A percentile compares a stretch with the other conserved stretches of the same genome.
Evolutionary conservation across 2,113 vertebrate species (phyloP).

Genomic region (Sclerurus mexicanus): DNA sequence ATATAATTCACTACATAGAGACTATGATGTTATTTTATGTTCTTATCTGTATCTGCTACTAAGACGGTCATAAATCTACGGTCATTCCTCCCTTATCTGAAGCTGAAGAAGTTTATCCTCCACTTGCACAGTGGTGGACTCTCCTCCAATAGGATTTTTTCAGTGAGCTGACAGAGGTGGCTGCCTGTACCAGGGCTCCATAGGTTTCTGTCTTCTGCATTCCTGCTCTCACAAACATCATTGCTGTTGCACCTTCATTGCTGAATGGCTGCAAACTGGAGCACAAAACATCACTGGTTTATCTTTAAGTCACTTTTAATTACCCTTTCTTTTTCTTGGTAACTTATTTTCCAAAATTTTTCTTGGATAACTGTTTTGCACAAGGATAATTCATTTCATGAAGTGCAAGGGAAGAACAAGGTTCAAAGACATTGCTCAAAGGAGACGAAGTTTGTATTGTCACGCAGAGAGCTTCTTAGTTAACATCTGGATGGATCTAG

Average conservation of each 20-base stretch:
- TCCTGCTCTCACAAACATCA: background rate
- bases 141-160: background rate
- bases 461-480: background rate
- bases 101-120: background rate
- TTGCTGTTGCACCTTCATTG: background rate
- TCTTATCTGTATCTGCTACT: background rate
- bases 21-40: background rate
- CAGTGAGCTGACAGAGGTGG: background rate
- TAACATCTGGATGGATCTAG: background rate
- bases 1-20: background rate
- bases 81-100: background rate
- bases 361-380: background rate
- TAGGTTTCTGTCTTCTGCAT: background rate
- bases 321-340: background rate
- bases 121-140: background rate
- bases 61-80: background rate
- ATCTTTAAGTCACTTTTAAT: background rate
- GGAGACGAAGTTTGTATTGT: background rate
- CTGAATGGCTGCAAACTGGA: background rate
- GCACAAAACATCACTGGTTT: background rate
- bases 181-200: background rate
- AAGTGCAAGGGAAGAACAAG: background rate
- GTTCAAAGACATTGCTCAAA: background rate
- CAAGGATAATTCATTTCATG: background rate
- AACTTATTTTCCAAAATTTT: background rate